Base-by-base conservation (phyloP, 2,888 invertebrate species). In the Himalopsyche japonica region DNA sequence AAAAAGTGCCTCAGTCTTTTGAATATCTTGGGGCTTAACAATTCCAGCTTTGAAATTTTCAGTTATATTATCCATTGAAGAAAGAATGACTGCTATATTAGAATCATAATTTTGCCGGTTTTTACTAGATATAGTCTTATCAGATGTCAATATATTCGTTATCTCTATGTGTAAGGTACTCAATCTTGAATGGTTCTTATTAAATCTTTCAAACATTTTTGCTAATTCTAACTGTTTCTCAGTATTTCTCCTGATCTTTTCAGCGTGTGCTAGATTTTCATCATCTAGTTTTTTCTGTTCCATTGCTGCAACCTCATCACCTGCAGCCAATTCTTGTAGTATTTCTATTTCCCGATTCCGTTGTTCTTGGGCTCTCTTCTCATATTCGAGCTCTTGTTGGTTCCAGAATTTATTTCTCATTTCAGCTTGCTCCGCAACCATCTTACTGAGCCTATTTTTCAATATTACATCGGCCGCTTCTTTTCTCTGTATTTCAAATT, bases 181-280 rank as follows among this genome's bases (percentile, higher is more conserved):
- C 87, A 94, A 94, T 87, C 92, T 93, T 0, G 91, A 90, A 87
- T 95, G 94, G 87, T 93, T 93, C 76, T 92, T 91, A 34, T 92
- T 92, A 24, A 95, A 92, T 0, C 92, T 90, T n/a, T 94, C 93
- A 87, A 94, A 91, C 80, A 91, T 88, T 6, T 90, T 89, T 7
- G 90, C 90, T 0, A 91, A 91, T 88, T 90, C 92, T 82, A 91
- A 91, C 88, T 93, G 91, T 88, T 93, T 91, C 87, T 93, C 92
- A 84, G 92, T 89, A 87, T 93, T 91, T 87, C 89, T 91, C 84
- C 92, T 91, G 90, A 92, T 92, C 81, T 92, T 91, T 86, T 92
- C 92, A 85, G 89, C 90, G 85, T 92, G 91, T 0, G 93, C 90
- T 87, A 92, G 91, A 87, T 92, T 92, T 87, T 93, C 92, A 86